Evolutionary conservation across 2,797 vertebrate species (phyloP).

Genomic region (Anniella stebbinsi): DNA sequence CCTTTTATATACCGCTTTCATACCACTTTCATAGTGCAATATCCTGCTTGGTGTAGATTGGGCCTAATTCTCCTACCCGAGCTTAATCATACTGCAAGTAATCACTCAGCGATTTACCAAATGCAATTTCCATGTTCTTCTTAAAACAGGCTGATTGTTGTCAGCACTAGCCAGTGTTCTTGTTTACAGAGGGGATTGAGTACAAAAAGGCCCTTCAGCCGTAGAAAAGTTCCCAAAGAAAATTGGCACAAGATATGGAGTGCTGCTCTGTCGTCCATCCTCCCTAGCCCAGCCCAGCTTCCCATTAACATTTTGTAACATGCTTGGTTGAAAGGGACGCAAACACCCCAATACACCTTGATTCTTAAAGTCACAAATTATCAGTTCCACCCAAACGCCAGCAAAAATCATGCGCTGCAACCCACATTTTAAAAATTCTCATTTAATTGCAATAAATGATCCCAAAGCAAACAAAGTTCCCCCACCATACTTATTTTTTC

Average conservation of each 20-base stretch:
- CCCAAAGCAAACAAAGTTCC: background rate
- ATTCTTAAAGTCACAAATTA: conserved; percentile 13
- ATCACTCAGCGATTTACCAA: conserved; percentile 26
- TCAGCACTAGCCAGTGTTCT: conserved; percentile 29
- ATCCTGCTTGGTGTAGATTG: too few relatives aligned
- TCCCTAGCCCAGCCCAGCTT: conserved; percentile 7
- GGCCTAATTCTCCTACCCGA: conserved; percentile 27
- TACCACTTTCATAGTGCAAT: too few relatives aligned
- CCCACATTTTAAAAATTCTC: background rate
- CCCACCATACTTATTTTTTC: background rate
- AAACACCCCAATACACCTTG: conserved; percentile 18
- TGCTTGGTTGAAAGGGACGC: conserved; percentile 22
- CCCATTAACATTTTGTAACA: background rate
- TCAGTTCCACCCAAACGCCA: background rate
- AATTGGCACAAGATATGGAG: background rate
- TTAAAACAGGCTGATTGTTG: conserved; percentile 23
- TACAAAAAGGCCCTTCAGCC: background rate
- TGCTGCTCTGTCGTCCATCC: too few relatives aligned
- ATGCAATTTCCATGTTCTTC: conserved; percentile 42
- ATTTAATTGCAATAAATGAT: background rate
- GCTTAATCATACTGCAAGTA: conserved; percentile 2
- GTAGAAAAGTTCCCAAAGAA: conserved; percentile 20
- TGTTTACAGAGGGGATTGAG: conserved; percentile 12
- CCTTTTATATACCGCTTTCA: too few relatives aligned
- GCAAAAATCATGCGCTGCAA: background rate